These are phyloP conservation scores for Drosophila seguyi DNA, from an alignment of 1,140 invertebrate species.

Conservation along the genomic window DNA sequence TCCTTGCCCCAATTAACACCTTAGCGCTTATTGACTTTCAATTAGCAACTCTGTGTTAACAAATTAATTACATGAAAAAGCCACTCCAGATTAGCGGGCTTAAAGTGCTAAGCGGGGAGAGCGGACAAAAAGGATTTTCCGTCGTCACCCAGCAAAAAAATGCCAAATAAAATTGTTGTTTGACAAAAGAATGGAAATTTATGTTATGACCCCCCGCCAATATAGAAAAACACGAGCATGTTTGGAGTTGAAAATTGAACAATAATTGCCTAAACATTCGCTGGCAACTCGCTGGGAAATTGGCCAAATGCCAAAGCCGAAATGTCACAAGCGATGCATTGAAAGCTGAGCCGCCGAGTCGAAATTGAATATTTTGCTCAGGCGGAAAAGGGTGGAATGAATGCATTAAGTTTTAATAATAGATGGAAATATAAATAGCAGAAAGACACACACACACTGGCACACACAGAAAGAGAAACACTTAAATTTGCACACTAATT, in stretches of 20 bases:
- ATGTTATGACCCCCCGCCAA: conserved; percentile 20
- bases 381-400: conserved; percentile 6
- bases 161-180: conserved; percentile 7
- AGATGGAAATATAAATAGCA: conserved; percentile 50
- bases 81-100: conserved; percentile 11
- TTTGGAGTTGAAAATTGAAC: conserved; percentile 37
- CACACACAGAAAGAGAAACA: conserved; percentile 51
- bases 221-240: conserved; percentile 37
- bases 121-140: background rate
- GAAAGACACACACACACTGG: conserved; percentile 12
- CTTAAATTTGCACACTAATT: conserved; percentile 79
- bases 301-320: conserved; percentile 55
- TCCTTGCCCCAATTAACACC: conserved; percentile 12
- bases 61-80: conserved; percentile 23
- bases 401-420: conserved; percentile 77
- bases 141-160: too few species aligned
- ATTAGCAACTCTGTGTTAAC: conserved; percentile 27
- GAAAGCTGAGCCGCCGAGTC: conserved; percentile 16
- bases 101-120: background rate
- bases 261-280: conserved; percentile 50
- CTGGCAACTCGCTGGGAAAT: conserved; percentile 35
- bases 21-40: conserved; percentile 18
- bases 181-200: conserved; percentile 29
- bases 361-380: conserved; percentile 69
- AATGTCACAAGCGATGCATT: conserved; percentile 27